Percentiles rank a stretch among this genome's conserved stretches.
phyloP scores from a whole-genome alignment of 1,140 invertebrate genomes.

The Fopius arisanus region DNA sequence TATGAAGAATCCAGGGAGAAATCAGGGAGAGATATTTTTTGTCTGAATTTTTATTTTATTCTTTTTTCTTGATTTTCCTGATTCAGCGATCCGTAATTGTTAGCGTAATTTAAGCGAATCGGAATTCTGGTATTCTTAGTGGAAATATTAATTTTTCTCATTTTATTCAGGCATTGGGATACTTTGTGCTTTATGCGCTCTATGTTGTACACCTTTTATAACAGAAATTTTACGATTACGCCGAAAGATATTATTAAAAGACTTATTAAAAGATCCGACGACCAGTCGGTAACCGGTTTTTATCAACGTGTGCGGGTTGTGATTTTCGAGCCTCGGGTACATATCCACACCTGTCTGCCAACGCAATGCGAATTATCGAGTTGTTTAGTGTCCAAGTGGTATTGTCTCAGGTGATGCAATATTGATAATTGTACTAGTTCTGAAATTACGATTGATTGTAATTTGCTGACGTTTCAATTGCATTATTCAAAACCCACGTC shows the following conservation, averaged over 20 bases:
- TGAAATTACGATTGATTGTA: background rate
- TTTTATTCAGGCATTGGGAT: too few species aligned
- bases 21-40: too few species aligned
- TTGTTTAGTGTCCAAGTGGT: background rate
- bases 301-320: background rate
- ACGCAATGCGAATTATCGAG: background rate
- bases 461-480: too few species aligned
- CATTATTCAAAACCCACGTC: too few species aligned
- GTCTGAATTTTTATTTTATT: too few species aligned
- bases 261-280: background rate
- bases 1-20: too few species aligned
- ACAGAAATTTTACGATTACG: background rate
- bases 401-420: background rate
- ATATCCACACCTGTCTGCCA: slow-evolving; percentile 12
- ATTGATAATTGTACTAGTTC: background rate
- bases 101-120: too few species aligned
- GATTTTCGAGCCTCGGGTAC: slow-evolving; percentile 2
- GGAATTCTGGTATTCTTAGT: too few species aligned
- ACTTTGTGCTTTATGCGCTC: background rate
- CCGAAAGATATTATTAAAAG: background rate
- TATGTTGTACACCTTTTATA: background rate
- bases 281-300: background rate
- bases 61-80: too few species aligned
- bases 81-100: too few species aligned
- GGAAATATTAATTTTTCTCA: too few species aligned